Conservation (phyloP, 2,888 invertebrate species). For the Philereme vetulata region DNA sequence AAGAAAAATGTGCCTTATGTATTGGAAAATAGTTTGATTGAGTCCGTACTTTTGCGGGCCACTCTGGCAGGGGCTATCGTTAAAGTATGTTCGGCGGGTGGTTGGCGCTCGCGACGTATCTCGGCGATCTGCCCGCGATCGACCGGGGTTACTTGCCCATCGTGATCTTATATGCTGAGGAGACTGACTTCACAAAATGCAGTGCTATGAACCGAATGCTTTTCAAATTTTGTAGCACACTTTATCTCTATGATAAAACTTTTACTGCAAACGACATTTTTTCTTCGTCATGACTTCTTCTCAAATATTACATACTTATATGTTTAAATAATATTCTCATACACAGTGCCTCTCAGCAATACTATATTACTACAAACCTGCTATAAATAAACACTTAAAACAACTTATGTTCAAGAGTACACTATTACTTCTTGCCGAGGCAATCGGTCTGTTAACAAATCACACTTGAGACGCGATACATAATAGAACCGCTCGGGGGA, state of each 20-base stretch:
- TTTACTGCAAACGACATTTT: constrained; percentile 14
- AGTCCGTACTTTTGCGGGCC: constrained; percentile 31
- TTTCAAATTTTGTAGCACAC: constrained; percentile 18
- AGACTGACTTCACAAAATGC: constrained; percentile 52
- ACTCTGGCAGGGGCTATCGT: constrained; percentile 30
- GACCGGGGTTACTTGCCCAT: constrained; percentile 57
- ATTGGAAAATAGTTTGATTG: constrained; percentile 37
- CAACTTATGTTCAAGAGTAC: constrained; percentile 41
- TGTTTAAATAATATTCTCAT: constrained; percentile 15
- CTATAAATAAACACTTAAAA: constrained; percentile 36
- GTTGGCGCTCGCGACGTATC: constrained; percentile 63
- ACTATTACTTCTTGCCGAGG: constrained; percentile 38
- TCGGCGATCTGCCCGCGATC: constrained; percentile 67
- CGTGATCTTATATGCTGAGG: constrained; percentile 55
- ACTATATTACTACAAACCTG: constrained; percentile 25
- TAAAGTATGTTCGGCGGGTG: constrained; percentile 41
- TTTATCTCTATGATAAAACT: constrained; percentile 10
- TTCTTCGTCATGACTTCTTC: not conserved
- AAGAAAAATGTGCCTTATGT: constrained; percentile 36
- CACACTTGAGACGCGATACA: constrained; percentile 39
- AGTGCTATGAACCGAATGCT: constrained; percentile 40
- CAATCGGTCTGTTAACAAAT: constrained; percentile 45
- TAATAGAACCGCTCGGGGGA: constrained; percentile 34
- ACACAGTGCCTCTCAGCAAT: constrained; percentile 20
- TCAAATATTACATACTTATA: not conserved